Evolutionary conservation across 2,797 vertebrate genomes (phyloP).

Genomic region (Coregonus sp.): DNA sequence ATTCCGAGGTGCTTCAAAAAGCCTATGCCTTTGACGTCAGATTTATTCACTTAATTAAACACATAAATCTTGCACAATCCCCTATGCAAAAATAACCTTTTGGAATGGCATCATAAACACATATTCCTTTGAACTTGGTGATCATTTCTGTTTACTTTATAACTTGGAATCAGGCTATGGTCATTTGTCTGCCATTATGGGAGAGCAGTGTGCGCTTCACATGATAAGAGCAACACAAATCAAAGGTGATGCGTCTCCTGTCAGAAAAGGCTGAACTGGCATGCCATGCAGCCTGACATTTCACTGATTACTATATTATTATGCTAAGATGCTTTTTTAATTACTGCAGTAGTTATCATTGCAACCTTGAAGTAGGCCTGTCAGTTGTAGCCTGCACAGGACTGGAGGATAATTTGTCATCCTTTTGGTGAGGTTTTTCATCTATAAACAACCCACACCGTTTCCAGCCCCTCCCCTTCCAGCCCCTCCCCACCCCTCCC

Average conservation of each 20-base stretch:
- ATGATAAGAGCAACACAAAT: conserved; percentile 20
- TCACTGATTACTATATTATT: conserved; percentile 27
- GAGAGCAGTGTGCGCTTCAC: conserved; percentile 11
- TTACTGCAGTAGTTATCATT: conserved; percentile 30
- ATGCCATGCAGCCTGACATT: conserved; percentile 25
- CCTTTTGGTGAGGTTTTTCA: conserved; percentile 47
- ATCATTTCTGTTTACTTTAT: conserved; percentile 26
- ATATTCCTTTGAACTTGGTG: conserved; percentile 19
- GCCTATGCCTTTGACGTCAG: conserved; percentile 50
- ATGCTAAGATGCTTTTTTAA: conserved; percentile 36
- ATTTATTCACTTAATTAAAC: conserved; percentile 65
- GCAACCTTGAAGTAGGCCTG: conserved; percentile 40
- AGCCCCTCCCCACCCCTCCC: conserved; percentile 48
- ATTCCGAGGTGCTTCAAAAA: conserved; percentile 49
- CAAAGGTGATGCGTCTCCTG: conserved; percentile 2
- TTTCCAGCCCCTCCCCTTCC: conserved; percentile 55
- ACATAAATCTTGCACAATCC: conserved; percentile 51
- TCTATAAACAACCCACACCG: conserved; percentile 64
- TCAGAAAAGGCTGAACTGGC: conserved; percentile 6
- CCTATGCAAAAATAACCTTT: conserved; percentile 28
- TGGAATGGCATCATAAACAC: conserved; percentile 14
- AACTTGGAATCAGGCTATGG: conserved; percentile 23
- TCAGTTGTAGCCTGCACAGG: conserved; percentile 42
- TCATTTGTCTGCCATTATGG: conserved; percentile 23
- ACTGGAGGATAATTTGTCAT: conserved; percentile 44